A percentile compares a stretch with the other conserved stretches of the same genome.
Evolutionary conservation across 2,797 vertebrate species (phyloP).

Genomic region (Oreochromis grahami): DNA sequence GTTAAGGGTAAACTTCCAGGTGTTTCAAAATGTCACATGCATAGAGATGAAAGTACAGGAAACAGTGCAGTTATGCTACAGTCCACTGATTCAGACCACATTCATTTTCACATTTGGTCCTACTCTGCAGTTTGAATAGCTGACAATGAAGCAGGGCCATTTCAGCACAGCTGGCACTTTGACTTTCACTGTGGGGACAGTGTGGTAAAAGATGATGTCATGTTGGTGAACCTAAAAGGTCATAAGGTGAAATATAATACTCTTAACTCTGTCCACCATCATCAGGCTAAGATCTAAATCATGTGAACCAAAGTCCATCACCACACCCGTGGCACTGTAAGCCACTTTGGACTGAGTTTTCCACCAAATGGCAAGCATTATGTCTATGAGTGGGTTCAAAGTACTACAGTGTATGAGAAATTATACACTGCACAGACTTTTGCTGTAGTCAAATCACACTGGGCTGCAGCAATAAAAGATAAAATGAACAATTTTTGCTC

Average conservation of each 20-base stretch:
- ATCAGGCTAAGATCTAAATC: background rate
- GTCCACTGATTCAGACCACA: conserved; percentile 28
- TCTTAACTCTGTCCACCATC: conserved; percentile 15
- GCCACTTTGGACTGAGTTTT: background rate
- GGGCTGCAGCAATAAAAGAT: background rate
- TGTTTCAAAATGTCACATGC: background rate
- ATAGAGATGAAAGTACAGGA: background rate
- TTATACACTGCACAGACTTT: conserved; percentile 10
- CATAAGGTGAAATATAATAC: conserved; percentile 48
- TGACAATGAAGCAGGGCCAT: conserved; percentile 59
- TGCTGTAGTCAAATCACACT: background rate
- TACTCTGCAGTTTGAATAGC: conserved; percentile 60
- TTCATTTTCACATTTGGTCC: conserved; percentile 59
- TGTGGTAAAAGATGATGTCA: conserved; percentile 63
- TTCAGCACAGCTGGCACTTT: conserved; percentile 65
- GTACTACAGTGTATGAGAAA: conserved; percentile 8
- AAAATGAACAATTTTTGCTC: background rate
- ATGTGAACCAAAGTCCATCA: background rate
- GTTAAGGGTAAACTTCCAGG: background rate
- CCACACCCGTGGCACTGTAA: background rate
- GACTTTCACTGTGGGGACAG: conserved; percentile 55
- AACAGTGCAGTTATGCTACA: conserved; percentile 3
- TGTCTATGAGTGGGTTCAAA: conserved; percentile 32
- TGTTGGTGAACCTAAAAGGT: conserved; percentile 58
- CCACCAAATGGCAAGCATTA: conserved; percentile 18